phyloP scores from a whole-genome alignment of 2,797 vertebrate genomes.

The Coccyzus lansbergi region DNA sequence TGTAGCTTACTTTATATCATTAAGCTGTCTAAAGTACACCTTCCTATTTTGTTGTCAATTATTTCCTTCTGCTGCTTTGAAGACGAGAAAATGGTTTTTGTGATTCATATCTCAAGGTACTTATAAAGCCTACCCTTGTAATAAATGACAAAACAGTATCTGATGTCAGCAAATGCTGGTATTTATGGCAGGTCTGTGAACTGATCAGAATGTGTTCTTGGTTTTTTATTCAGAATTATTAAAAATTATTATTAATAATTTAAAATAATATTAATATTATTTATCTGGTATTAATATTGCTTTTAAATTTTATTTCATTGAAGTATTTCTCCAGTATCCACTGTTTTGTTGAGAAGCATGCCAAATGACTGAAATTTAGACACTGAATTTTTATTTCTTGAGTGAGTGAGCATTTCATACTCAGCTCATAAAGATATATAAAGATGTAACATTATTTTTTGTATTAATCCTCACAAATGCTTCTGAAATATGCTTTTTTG shows the following conservation, averaged over 20 bases:
- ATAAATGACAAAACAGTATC: not conserved
- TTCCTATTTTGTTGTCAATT: conserved; percentile 36
- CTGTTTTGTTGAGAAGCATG: not conserved
- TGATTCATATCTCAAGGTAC: not conserved
- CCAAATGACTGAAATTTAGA: not conserved
- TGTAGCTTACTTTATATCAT: not conserved
- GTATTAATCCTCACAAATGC: not conserved
- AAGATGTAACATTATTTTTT: not conserved
- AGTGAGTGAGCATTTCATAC: not conserved
- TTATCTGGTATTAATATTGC: not conserved
- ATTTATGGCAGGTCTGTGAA: not conserved
- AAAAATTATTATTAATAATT: not conserved
- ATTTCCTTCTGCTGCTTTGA: not conserved
- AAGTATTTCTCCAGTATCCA: not conserved
- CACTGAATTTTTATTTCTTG: not conserved
- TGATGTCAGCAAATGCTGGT: not conserved
- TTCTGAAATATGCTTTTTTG: not conserved
- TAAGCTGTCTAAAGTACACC: not conserved
- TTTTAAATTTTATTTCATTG: not conserved
- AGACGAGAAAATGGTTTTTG: not conserved
- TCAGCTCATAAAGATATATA: not conserved
- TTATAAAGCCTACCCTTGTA: not conserved
- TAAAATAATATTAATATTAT: not conserved
- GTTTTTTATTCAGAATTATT: not conserved
- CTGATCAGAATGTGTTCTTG: not conserved